phyloP scores from a whole-genome alignment of 2,888 invertebrate species.

The Chloromyia formosa region DNA sequence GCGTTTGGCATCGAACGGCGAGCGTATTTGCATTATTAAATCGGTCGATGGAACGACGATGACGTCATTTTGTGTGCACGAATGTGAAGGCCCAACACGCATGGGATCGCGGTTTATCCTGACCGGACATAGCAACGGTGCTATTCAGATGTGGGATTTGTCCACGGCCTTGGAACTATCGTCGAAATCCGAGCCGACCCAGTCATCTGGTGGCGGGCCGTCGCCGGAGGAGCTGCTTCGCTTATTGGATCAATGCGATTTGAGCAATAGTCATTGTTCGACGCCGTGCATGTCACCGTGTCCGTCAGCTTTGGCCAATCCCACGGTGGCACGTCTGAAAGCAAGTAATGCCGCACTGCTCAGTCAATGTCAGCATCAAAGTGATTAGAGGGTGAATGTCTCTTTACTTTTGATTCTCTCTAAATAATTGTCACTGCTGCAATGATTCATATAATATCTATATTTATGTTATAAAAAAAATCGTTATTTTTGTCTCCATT shows the following conservation, averaged over 20 bases:
- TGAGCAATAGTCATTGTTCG: conserved; percentile 80
- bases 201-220: conserved; percentile 83
- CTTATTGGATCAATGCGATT: conserved; percentile 92
- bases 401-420: conserved; percentile 41
- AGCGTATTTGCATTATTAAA: conserved; percentile 92
- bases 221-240: conserved; percentile 89
- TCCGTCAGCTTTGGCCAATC: conserved; percentile 67
- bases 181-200: conserved; percentile 63
- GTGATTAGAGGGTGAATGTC: conserved; percentile 45
- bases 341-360: conserved; percentile 72
- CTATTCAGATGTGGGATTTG: conserved; percentile 98
- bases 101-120: conserved; percentile 91
- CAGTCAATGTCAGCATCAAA: conserved; percentile 64
- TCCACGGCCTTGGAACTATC: conserved; percentile 79
- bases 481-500: conserved; percentile 32
- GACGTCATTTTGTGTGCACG: conserved; percentile 95
- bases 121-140: conserved; percentile 92
- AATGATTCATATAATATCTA: neutral
- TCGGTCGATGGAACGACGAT: conserved; percentile 94
- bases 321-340: conserved; percentile 66
- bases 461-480: conserved; percentile 21
- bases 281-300: conserved; percentile 79
- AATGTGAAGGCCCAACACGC: conserved; percentile 95
- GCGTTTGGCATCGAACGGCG: conserved; percentile 92
- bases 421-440: neutral